A percentile compares a stretch with the other conserved stretches of the same genome.
These are phyloP conservation scores for Deilephila porcellus DNA, from an alignment of 2,888 invertebrate species.

Conservation along the genomic window DNA sequence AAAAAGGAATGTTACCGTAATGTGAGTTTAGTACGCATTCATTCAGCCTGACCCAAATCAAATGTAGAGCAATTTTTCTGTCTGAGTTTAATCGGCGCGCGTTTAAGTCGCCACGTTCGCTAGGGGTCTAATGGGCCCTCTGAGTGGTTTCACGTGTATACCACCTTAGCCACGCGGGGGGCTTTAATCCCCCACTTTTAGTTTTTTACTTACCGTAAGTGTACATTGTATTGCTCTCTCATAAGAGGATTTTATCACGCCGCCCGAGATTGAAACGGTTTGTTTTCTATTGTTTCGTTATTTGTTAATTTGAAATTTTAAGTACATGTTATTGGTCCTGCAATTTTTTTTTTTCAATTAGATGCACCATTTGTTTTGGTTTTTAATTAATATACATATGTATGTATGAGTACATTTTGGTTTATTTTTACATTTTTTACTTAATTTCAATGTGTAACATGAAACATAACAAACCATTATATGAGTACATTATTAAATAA, in stretches of 20 bases:
- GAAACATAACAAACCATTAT: no score
- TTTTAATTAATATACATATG: no score
- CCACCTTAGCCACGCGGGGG: conserved; percentile 64
- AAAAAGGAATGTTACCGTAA: no score
- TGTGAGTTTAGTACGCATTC: not conserved
- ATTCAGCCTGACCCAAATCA: conserved; percentile 13
- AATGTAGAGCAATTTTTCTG: conserved; percentile 20
- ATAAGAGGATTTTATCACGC: conserved; percentile 56
- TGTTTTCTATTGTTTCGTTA: not conserved
- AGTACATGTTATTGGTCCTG: no score
- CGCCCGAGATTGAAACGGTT: conserved; percentile 16
- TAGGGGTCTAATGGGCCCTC: conserved; percentile 61
- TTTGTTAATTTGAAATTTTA: no score
- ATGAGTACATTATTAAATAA: no score
- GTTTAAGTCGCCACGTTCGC: conserved; percentile 36
- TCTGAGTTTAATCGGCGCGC: conserved; percentile 6
- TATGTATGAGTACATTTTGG: no score
- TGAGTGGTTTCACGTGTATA: conserved; percentile 79
- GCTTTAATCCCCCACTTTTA: conserved; percentile 66
- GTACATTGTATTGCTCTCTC: conserved; percentile 67
- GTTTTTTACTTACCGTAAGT: conserved; percentile 61
- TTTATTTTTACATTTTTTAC: no score
- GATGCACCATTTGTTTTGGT: no score
- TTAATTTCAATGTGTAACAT: no score
- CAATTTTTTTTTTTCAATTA: no score